Evolutionary conservation across 2,888 invertebrate species (phyloP), one percentile per base, ranked within the genome.

Genomic region (Rhagonycha lutea): DNA sequence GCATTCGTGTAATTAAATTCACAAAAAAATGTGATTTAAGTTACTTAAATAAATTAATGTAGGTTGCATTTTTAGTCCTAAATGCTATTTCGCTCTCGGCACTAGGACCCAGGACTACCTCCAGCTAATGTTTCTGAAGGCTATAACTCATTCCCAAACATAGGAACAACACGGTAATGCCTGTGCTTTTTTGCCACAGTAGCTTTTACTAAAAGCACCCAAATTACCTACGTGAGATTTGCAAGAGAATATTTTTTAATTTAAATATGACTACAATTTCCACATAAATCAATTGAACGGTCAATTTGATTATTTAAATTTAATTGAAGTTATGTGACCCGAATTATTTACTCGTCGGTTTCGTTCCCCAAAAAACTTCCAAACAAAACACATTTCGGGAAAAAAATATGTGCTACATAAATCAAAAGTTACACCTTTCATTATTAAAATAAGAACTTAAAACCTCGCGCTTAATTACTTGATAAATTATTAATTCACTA

Each of bases 111-210:
- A 61, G 73, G 70, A 69, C 75, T 73, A 74, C 77, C 70, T 74
- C 72, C 62, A 69, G 84, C 85, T 84, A 86, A 86, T 87, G 87
- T 86, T 87, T 85, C 85, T 87, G 87, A 87, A 85, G 85, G 87
- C 86, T 79, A 86, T 87, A 86, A 85, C 81, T 87, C 86, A 87
- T 84, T 83, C 82, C 83, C 81, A 82, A 82, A 83, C 83, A 83
- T 82, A 83, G 84, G 81, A 84, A 78, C 78, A 80, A 80, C 75
- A 76, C 78, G 82, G 82, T 84, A 84, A 84, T 83, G 83, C 76
- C 80, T 80, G 79, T 81, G 82, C 83, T 84, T 83, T 83, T 83
- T 81, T 81, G 82, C 82, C 79, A 82, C 80, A 81, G 82, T 82
- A 79, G 81, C 82, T 80, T 81, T 82, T 79, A 79, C 76, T 79